Evolutionary conservation across 2,797 vertebrate species (phyloP).

Genomic region (Tapera naevia): DNA sequence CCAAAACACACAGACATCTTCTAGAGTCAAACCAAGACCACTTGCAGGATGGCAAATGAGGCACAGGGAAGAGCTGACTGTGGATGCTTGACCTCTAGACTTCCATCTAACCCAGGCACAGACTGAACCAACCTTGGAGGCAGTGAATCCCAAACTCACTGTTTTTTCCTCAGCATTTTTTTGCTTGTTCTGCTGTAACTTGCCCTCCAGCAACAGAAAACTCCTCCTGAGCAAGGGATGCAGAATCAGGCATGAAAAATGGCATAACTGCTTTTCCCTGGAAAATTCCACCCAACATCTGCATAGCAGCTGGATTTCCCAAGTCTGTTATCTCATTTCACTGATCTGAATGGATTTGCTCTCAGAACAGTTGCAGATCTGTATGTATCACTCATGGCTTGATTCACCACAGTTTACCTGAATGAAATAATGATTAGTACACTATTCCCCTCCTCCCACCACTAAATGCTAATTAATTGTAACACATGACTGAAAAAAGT

Average conservation of each 20-base stretch:
- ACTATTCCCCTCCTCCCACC: not conserved
- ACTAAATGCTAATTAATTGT: conserved; percentile 26
- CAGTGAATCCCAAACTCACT: not conserved
- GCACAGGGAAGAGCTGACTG: not conserved
- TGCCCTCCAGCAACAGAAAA: not conserved
- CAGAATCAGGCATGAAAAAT: not conserved
- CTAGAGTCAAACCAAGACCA: not conserved
- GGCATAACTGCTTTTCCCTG: conserved; percentile 29
- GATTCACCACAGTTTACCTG: conserved; percentile 38
- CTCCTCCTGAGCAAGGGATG: not conserved
- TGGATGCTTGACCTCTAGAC: not conserved
- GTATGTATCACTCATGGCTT: conserved; percentile 20
- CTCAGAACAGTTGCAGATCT: conserved; percentile 28
- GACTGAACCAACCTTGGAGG: not conserved
- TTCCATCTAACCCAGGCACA: not conserved
- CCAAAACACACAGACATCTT: not conserved
- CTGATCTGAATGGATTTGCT: conserved; percentile 38
- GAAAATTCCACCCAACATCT: conserved; percentile 57
- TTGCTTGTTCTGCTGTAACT: not conserved
- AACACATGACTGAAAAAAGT: not conserved
- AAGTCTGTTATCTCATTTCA: conserved; percentile 51
- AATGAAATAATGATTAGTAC: conserved; percentile 42
- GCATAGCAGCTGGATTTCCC: conserved; percentile 56
- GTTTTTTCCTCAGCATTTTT: not conserved
- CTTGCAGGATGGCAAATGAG: not conserved